Evolutionary conservation across 2,113 vertebrate species (phyloP).

Genomic region (Anolis sagrei): DNA sequence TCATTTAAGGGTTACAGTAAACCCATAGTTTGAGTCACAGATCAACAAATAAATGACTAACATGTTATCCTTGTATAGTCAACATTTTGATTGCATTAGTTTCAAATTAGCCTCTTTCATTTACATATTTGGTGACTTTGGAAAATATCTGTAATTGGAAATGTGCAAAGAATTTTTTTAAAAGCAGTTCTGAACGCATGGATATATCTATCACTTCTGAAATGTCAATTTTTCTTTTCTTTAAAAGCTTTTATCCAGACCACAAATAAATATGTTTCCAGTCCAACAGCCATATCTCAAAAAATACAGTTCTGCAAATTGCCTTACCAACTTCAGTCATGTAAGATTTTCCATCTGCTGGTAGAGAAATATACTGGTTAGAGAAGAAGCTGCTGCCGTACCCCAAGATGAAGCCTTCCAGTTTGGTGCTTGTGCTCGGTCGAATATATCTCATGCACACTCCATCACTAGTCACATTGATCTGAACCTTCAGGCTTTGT

Average conservation of each 20-base stretch:
- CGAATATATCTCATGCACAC: constrained; percentile 90
- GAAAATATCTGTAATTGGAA: neutral
- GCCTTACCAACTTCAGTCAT: constrained; percentile 90
- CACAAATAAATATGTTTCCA: neutral
- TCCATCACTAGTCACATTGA: constrained; percentile 91
- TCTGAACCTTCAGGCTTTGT: constrained; percentile 90
- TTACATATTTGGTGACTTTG: neutral
- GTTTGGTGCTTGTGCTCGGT: constrained; percentile 81
- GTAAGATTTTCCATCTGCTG: constrained; percentile 85
- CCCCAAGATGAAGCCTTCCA: constrained; percentile 94
- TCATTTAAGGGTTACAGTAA: neutral
- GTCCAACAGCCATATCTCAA: neutral
- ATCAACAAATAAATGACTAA: neutral
- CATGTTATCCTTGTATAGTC: neutral
- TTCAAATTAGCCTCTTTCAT: neutral
- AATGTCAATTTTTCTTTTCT: neutral
- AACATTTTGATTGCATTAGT: constrained; percentile 9
- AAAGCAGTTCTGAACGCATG: constrained; percentile 1
- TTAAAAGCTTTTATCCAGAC: neutral
- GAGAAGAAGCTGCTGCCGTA: constrained; percentile 92
- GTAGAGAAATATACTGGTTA: constrained; percentile 92
- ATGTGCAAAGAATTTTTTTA: neutral
- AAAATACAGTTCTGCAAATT: constrained; percentile 5
- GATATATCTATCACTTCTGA: neutral
- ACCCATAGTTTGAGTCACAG: neutral